Evolutionary conservation across 2,113 vertebrate genomes (phyloP), one percentile per base, ranked within the genome.

Genomic region (Heptranchias perlo): DNA sequence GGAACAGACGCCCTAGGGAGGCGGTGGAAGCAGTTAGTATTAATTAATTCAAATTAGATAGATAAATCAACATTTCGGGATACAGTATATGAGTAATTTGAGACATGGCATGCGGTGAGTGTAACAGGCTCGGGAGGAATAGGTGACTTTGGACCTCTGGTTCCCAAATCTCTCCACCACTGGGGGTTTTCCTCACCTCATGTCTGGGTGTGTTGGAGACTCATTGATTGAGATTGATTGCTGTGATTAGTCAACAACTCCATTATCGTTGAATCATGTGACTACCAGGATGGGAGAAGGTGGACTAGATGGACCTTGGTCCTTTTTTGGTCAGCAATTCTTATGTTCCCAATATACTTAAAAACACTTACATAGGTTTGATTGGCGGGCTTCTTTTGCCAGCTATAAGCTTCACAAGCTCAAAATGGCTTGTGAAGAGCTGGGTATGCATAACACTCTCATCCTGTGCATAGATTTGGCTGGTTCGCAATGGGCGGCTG

Each of bases 391-490:
- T 99, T 97, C 99, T 98, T 97, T 99, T 99, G 97, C 99, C 98
- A 96, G 98, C 98, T 73, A 99, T 99, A 97, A 99, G 98, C 97
- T 98, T 99, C 98, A 99, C 98, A 96, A 99, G 98, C 96, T 99
- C 98, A 97, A 99, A 99, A 96, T 98, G 98, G 96, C 97, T 99
- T 96, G 98, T 99, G 96, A 98, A 99, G 31, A 99, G 98, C 95
- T 99, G 98, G 0, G 98, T 98, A 96, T 99, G 98, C 64, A 98
- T 98, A 95, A 98, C 97, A 10, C 98, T 98, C 97, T 99, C 98
- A 73, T 99, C 99, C 96, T 99, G 99, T 95, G 98, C 98, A 97
- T 99, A 99, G 96, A 99, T 98, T 98, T 99, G 98, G 96, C 98
- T 98, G 47, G 98, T 99, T 96, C 98, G 98, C 67, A 99, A 98